These are phyloP conservation scores for Mesochorus sp. DNA, from an alignment of 2,888 invertebrate genomes.

Conservation along the genomic window DNA sequence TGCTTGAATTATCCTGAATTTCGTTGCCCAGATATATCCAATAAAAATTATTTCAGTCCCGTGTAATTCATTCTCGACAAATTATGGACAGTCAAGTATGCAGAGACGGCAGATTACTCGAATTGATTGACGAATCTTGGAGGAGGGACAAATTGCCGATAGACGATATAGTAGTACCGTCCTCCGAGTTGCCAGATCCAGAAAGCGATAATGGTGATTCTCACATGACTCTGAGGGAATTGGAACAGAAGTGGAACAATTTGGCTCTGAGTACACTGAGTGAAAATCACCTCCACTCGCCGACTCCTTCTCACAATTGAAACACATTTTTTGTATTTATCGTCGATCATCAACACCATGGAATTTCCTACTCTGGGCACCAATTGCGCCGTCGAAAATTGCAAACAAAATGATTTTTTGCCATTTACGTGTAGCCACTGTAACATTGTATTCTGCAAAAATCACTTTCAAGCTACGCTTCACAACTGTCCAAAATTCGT, in stretches of 20 bases:
- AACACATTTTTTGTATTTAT: background rate
- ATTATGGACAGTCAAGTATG: slow-evolving; percentile 90
- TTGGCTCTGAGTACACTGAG: slow-evolving; percentile 83
- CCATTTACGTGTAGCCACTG: slow-evolving; percentile 87
- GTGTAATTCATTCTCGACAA: slow-evolving; percentile 2
- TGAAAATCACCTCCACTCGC: slow-evolving; percentile 83
- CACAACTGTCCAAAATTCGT: slow-evolving; percentile 82
- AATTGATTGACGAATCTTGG: slow-evolving; percentile 94
- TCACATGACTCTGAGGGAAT: slow-evolving; percentile 94
- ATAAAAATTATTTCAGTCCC: slow-evolving; percentile 28
- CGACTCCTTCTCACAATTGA: slow-evolving; percentile 78
- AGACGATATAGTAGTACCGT: slow-evolving; percentile 93
- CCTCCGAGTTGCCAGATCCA: slow-evolving; percentile 94
- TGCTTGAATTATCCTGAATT: too few relatives aligned
- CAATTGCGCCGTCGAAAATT: slow-evolving; percentile 85
- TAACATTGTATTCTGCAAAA: slow-evolving; percentile 86
- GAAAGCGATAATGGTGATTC: slow-evolving; percentile 96
- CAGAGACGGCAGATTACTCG: slow-evolving; percentile 89
- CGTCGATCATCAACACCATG: slow-evolving; percentile 81
- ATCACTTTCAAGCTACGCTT: slow-evolving; percentile 85
- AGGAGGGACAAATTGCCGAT: slow-evolving; percentile 91
- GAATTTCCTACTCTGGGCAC: slow-evolving; percentile 89
- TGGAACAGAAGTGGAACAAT: slow-evolving; percentile 87
- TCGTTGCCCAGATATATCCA: background rate
- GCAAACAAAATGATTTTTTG: slow-evolving; percentile 89